These are phyloP conservation scores for Epinotia bilunana DNA, from an alignment of 2,888 invertebrate genomes.

Conservation along the genomic window DNA sequence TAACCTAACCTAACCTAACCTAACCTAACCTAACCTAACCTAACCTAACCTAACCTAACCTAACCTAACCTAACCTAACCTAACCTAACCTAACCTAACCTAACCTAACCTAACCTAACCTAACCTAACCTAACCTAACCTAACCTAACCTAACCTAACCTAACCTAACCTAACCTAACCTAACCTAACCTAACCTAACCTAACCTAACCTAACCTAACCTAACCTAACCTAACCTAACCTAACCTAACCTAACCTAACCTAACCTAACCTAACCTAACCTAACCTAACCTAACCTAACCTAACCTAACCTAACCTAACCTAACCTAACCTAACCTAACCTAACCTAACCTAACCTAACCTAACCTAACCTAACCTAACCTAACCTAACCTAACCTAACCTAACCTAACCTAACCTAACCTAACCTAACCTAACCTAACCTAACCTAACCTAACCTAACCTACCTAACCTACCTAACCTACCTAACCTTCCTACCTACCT, in stretches of 20 bases:
- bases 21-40: slow-evolving; percentile 15
- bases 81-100: slow-evolving; percentile 15
- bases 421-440: slow-evolving; percentile 15
- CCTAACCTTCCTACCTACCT: too few species aligned
- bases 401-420: slow-evolving; percentile 15
- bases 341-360: slow-evolving; percentile 15
- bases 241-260: slow-evolving; percentile 15
- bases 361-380: slow-evolving; percentile 15
- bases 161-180: slow-evolving; percentile 15
- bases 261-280: slow-evolving; percentile 15
- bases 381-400: slow-evolving; percentile 15
- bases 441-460: too few species aligned
- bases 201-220: slow-evolving; percentile 15
- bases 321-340: slow-evolving; percentile 15
- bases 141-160: slow-evolving; percentile 15
- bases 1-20: slow-evolving; percentile 15
- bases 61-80: slow-evolving; percentile 15
- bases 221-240: slow-evolving; percentile 15
- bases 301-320: slow-evolving; percentile 15
- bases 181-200: slow-evolving; percentile 15
- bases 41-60: slow-evolving; percentile 15
- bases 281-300: slow-evolving; percentile 15
- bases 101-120: slow-evolving; percentile 15
- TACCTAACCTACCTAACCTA: too few species aligned
- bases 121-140: slow-evolving; percentile 15